These are phyloP conservation scores for Rapana venosa DNA, from an alignment of 2,888 invertebrate species.

Conservation along the genomic window DNA sequence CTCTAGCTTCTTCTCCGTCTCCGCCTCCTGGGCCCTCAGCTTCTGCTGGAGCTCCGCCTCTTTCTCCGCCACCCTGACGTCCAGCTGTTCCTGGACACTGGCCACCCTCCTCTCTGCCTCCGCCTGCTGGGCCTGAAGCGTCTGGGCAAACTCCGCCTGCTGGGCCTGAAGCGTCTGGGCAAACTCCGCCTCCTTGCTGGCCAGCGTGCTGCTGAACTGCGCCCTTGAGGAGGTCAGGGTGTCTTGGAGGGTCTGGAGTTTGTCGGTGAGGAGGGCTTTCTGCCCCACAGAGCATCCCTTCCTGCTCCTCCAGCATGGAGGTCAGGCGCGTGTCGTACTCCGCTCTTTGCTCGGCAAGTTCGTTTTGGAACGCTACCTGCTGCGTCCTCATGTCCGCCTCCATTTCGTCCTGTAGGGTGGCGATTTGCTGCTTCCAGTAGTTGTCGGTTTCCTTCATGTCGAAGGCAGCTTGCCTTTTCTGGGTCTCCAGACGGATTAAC, in stretches of 20 bases:
- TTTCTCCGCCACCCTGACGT: slow-evolving; percentile 49
- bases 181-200: slow-evolving; percentile 42
- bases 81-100: slow-evolving; percentile 48
- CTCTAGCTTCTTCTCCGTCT: slow-evolving; percentile 40
- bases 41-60: slow-evolving; percentile 41
- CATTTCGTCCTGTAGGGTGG: slow-evolving; percentile 60
- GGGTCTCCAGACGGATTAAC: slow-evolving; percentile 34
- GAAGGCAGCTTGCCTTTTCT: background rate
- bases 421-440: slow-evolving; percentile 62
- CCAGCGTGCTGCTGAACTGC: slow-evolving; percentile 49
- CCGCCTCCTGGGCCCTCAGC: slow-evolving; percentile 38
- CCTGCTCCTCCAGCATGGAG: slow-evolving; percentile 46
- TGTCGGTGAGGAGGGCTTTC: slow-evolving; percentile 53
- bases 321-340: slow-evolving; percentile 46
- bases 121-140: slow-evolving; percentile 50
- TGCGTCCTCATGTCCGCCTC: slow-evolving; percentile 50
- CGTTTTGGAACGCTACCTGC: background rate
- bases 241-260: slow-evolving; percentile 46
- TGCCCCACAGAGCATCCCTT: slow-evolving; percentile 55
- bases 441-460: slow-evolving; percentile 51
- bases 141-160: slow-evolving; percentile 43
- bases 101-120: slow-evolving; percentile 54
- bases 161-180: slow-evolving; percentile 31
- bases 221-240: slow-evolving; percentile 48
- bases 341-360: slow-evolving; percentile 48